Base-by-base conservation (phyloP, 2,797 vertebrate genomes). In the Neomorphus geoffroyi region DNA sequence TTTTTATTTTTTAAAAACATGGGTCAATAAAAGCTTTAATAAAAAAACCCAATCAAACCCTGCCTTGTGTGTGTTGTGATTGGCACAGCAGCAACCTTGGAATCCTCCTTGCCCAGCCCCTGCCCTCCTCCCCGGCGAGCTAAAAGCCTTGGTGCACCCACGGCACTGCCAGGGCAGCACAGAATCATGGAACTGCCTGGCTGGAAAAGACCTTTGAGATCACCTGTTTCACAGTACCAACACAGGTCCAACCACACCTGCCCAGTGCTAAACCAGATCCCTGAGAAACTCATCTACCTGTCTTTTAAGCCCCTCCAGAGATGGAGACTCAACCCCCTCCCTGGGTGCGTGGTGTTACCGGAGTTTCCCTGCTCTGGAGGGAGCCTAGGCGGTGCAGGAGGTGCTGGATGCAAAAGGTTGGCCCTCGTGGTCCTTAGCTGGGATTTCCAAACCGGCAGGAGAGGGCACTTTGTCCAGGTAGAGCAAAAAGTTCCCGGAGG, bases 31-130 rank as follows among this genome's bases (percentile, higher is more conserved):
- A 93, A 72, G 12, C 6, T 83, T 80, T 58, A 54, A 75, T 32
- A 39, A 87, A 84, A 48, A 41, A 41, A 10, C n/a, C n/a, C 10
- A 48, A 24, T 37, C n/a, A 35, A 35, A 67, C 10, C 22, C 32
- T 11, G 18, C 21, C 48, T 0, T 0, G 35, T 7, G 56, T 1
- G 0, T 9, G 54, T 5, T 35, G 43, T 8, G 8, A 28, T 48
- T 11, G 41, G 54, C 48, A 10, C 17, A 18, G 77, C 58, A 72
- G 27, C 26, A 45, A 28, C 9, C n/a, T 71, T 18, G 0, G 6
- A 79, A 67, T 16, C 35, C 62, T 66, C 56, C 33, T 30, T 7
- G 57, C 48, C n/a, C 7, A 1, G 6, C 5, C 8, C 35, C 56
- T 74, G 48, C 28, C 35, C 28, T 72, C 19, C 43, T 77, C 26